Base-by-base conservation (phyloP, 2,113 vertebrate genomes). In the Thunnus thynnus region DNA sequence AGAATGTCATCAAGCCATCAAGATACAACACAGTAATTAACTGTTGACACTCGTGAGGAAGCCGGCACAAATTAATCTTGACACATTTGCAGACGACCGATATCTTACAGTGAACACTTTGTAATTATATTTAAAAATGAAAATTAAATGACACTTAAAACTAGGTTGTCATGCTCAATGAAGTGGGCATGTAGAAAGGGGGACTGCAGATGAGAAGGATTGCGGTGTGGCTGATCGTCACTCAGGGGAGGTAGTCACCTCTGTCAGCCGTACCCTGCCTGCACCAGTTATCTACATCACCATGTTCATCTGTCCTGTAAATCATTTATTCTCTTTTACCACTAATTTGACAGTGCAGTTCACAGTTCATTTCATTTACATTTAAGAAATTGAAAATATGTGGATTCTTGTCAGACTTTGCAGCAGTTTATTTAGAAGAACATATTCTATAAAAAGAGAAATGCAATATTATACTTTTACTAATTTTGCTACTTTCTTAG, bases 101-200 rank as follows among this genome's bases (percentile, higher is more conserved):
- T 98, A 98, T 99, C 97, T 98, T 97, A 98, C 97, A 98, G 98
- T 96, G 98, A 99, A 98, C 97, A 97, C 97, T 99, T 98, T 98
- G 97, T 99, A 99, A 99, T 99, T 99, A 99, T 99, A 99, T 99
- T 97, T 98, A 96, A 99, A 99, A 98, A 99, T 98, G 97, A 99
- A 99, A 99, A 99, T 99, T 97, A 99, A 99, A 98, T 98, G 97
- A 99, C 98, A 99, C 97, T 99, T 99, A 99, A 98, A 99, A 97
- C 96, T 96, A 96, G 97, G 96, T 97, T 99, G 98, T 99, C 97
- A 98, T 96, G 97, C 98, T 98, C 97, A 96, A 95, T 97, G 96
- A 97, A 98, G 97, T 96, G 85, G 95, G 87, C 62, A 54, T 91
- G 88, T 86, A 80, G 82, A 68, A 66, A 69, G 83, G 82, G 82